Evolutionary conservation across 2,888 invertebrate genomes (phyloP).

Genomic region (Neria commutata): DNA sequence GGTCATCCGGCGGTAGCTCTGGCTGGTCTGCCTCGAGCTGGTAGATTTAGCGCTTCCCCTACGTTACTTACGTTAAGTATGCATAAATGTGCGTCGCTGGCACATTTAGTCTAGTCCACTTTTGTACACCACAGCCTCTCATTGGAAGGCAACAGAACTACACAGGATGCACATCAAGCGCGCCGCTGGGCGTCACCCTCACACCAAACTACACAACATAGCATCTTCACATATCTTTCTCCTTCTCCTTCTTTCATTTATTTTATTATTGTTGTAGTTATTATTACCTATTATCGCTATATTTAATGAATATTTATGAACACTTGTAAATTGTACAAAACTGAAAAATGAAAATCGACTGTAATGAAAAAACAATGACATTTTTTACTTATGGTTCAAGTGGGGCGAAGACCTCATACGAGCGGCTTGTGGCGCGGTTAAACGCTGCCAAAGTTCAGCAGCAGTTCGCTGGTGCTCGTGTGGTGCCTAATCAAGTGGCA

Average conservation of each 20-base stretch:
- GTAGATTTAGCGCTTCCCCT: too few species aligned
- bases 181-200: not conserved
- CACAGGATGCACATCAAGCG: not conserved
- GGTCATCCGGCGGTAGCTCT: not conserved
- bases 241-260: not conserved
- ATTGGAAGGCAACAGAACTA: too few species aligned
- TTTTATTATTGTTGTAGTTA: not conserved
- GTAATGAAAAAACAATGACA: not conserved
- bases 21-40: not conserved
- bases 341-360: not conserved
- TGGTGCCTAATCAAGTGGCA: too few species aligned
- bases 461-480: too few species aligned
- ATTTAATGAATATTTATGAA: not conserved
- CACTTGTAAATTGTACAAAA: conserved; percentile 1
- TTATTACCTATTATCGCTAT: not conserved
- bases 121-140: not conserved
- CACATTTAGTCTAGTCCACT: conserved; percentile 3
- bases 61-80: not conserved
- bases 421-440: too few species aligned
- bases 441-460: too few species aligned
- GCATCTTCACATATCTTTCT: not conserved
- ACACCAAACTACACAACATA: not conserved
- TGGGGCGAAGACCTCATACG: too few species aligned
- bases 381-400: too few species aligned
- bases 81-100: not conserved